Conservation (phyloP, 2,113 vertebrate species). For the Apodemus speciosus region DNA sequence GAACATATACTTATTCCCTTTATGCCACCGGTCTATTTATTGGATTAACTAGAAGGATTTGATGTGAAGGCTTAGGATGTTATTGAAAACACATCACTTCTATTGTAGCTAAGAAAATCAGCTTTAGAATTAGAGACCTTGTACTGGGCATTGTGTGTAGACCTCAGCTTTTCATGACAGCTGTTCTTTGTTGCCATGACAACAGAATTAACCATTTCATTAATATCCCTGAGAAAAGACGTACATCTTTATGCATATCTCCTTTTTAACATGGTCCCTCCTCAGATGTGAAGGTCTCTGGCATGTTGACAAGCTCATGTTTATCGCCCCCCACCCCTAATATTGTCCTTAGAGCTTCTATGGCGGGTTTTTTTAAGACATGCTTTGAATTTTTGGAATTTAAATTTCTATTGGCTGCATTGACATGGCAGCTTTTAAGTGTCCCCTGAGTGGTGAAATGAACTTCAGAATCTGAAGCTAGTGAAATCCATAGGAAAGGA, state of each 20-base stretch:
- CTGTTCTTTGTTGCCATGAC: constrained; percentile 91
- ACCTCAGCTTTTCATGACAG: constrained; percentile 89
- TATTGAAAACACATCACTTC: constrained; percentile 86
- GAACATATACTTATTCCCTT: constrained; percentile 79
- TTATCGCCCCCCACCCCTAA: constrained; percentile 32
- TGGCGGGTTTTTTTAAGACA: constrained; percentile 69
- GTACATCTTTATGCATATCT: constrained; percentile 78
- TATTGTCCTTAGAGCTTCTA: constrained; percentile 77
- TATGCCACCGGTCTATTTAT: constrained; percentile 82
- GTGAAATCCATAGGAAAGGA: constrained; percentile 68
- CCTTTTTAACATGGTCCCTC: constrained; percentile 71
- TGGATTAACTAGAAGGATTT: constrained; percentile 86
- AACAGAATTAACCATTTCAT: constrained; percentile 91
- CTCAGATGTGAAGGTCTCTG: constrained; percentile 78
- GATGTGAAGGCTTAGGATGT: constrained; percentile 85
- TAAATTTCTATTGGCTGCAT: constrained; percentile 82
- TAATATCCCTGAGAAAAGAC: constrained; percentile 84
- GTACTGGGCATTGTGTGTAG: constrained; percentile 89
- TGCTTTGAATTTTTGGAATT: constrained; percentile 74
- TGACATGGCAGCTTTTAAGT: constrained; percentile 80
- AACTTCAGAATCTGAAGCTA: constrained; percentile 74
- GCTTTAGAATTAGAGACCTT: constrained; percentile 90
- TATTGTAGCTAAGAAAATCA: constrained; percentile 88
- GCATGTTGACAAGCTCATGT: constrained; percentile 74
- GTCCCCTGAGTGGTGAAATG: constrained; percentile 76